These are phyloP conservation scores for Spicauda simplicius DNA, from an alignment of 2,888 invertebrate species.

Conservation along the genomic window DNA sequence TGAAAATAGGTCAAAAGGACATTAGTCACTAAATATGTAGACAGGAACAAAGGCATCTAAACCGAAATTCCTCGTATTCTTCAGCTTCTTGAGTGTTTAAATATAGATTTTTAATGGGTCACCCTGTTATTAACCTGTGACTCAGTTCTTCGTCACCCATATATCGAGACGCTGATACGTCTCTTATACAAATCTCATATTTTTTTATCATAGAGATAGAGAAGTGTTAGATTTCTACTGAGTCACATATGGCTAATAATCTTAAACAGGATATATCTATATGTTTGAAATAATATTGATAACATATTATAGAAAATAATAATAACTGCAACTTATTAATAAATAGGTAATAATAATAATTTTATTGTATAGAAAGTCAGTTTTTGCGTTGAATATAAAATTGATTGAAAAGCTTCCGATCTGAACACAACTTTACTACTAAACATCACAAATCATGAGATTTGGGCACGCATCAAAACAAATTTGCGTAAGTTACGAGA, in stretches of 20 bases:
- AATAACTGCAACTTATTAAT: no score
- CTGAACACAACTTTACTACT: slow-evolving; percentile 29
- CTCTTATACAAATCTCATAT: not conserved
- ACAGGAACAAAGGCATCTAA: slow-evolving; percentile 26
- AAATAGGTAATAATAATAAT: no score
- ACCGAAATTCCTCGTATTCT: slow-evolving; percentile 5
- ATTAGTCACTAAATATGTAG: slow-evolving; percentile 17
- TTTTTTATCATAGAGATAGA: not conserved
- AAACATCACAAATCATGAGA: slow-evolving; percentile 40
- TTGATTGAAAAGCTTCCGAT: not conserved
- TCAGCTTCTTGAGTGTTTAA: slow-evolving; percentile 8
- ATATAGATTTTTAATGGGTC: slow-evolving; percentile 29
- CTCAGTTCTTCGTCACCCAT: slow-evolving; percentile 19
- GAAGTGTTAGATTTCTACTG: not conserved
- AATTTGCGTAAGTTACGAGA: slow-evolving; percentile 45
- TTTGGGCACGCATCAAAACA: slow-evolving; percentile 42
- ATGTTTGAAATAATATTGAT: no score
- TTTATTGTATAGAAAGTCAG: no score
- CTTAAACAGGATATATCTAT: not conserved
- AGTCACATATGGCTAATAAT: not conserved
- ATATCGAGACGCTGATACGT: slow-evolving; percentile 13
- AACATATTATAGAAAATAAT: no score
- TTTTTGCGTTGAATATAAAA: no score
- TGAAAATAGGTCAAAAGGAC: not conserved
- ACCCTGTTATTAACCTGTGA: slow-evolving; percentile 28